Conservation (phyloP, 92 coral and sea anemone species). For the Epizoanthus scotinus region DNA sequence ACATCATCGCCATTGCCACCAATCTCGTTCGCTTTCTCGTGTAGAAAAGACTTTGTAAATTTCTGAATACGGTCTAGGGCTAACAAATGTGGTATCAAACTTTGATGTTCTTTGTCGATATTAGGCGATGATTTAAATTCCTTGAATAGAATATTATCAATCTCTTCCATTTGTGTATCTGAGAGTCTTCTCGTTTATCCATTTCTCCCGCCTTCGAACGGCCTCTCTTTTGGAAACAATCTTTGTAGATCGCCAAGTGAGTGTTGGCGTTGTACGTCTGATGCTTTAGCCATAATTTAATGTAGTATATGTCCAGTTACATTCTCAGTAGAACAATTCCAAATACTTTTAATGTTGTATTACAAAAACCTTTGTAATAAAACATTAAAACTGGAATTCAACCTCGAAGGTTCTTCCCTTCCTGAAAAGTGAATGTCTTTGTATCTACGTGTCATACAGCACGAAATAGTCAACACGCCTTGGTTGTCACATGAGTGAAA, state of each 20-base stretch:
- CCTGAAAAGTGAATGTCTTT: not conserved
- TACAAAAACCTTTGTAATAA: not conserved
- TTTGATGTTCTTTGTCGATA: slow-evolving; percentile 23
- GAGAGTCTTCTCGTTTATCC: not conserved
- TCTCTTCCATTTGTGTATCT: slow-evolving; percentile 19
- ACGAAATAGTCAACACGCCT: not conserved
- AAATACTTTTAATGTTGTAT: not conserved
- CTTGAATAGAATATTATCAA: slow-evolving; percentile 23
- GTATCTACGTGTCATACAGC: slow-evolving; percentile 9
- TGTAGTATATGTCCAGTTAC: slow-evolving; percentile 17
- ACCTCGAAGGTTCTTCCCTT: not conserved
- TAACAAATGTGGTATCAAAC: slow-evolving; percentile 29
- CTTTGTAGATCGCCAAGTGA: slow-evolving; percentile 15
- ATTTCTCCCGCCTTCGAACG: slow-evolving; percentile 1
- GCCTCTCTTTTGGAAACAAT: slow-evolving; percentile 18
- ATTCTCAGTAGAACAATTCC: slow-evolving; percentile 4
- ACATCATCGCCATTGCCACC: slow-evolving; percentile 1
- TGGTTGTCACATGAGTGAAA: not conserved
- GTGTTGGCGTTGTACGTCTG: slow-evolving; percentile 5
- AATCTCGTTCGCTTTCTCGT: slow-evolving; percentile 33
- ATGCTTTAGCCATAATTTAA: slow-evolving; percentile 18
- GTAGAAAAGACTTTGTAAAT: not conserved
- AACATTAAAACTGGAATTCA: not conserved
- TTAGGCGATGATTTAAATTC: slow-evolving; percentile 25
- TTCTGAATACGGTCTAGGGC: slow-evolving; percentile 10